These are phyloP conservation scores for Neodiprion lecontei DNA, from an alignment of 1,140 invertebrate genomes.

Conservation along the genomic window DNA sequence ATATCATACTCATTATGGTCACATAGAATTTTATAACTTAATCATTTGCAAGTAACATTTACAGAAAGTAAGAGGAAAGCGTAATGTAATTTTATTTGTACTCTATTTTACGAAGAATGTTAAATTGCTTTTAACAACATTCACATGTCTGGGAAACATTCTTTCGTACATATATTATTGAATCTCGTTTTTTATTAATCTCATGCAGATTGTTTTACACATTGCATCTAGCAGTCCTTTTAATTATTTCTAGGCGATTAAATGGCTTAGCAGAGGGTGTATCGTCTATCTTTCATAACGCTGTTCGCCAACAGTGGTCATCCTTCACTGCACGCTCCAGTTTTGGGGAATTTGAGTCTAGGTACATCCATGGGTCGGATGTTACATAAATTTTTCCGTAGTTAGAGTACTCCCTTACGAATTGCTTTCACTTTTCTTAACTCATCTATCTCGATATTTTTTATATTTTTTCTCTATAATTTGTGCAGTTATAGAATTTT, in stretches of 20 bases:
- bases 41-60: no score
- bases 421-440: conserved; percentile 20
- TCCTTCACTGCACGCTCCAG: conserved; percentile 60
- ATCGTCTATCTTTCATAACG: conserved; percentile 72
- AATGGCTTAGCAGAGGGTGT: conserved; percentile 76
- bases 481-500: neutral
- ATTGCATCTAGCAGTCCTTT: neutral
- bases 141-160: neutral
- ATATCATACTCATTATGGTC: no score
- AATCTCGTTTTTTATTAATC: neutral
- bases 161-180: conserved; percentile 10
- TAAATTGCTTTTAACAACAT: neutral
- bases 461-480: no score
- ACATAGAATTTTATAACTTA: no score
- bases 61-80: no score
- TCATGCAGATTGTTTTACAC: neutral
- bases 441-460: conserved; percentile 12
- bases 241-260: conserved; percentile 63
- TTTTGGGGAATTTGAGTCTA: conserved; percentile 69
- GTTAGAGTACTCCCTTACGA: conserved; percentile 2
- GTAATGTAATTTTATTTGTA: conserved; percentile 18
- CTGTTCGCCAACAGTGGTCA: conserved; percentile 68
- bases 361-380: conserved; percentile 55
- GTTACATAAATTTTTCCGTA: conserved; percentile 15
- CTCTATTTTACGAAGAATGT: neutral